Percentiles rank a stretch among this genome's conserved stretches.
Evolutionary conservation across 2,888 invertebrate genomes (phyloP).

Genomic region (Iphiclides podalirius): DNA sequence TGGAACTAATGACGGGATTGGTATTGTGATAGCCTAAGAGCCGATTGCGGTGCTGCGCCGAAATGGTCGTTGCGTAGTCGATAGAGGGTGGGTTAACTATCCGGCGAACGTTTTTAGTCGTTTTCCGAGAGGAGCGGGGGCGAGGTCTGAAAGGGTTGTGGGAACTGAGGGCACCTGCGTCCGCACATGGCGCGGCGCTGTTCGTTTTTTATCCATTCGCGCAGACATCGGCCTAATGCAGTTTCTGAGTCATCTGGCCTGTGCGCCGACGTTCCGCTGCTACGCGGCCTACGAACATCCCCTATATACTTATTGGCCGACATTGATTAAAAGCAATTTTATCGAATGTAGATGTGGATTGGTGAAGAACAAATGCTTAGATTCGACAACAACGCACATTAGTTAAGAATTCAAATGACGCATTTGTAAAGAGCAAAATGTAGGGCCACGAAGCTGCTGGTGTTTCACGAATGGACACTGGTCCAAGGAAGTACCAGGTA

Average conservation of each 20-base stretch:
- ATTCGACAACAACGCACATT: not conserved
- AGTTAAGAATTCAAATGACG: too few species aligned
- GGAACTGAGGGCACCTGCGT: constrained; percentile 80
- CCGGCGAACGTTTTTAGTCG: constrained; percentile 56
- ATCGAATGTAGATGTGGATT: too few species aligned
- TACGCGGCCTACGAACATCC: not conserved
- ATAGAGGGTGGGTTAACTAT: constrained; percentile 27
- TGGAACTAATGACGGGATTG: constrained; percentile 57
- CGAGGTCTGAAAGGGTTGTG: constrained; percentile 77
- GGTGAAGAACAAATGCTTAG: too few species aligned
- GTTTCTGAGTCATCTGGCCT: constrained; percentile 61
- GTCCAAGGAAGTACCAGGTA: too few species aligned
- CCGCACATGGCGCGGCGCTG: constrained; percentile 75
- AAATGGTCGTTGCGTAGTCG: constrained; percentile 25
- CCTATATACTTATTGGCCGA: too few species aligned
- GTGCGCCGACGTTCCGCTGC: constrained; percentile 25
- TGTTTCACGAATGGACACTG: too few species aligned
- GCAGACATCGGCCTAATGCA: constrained; percentile 71
- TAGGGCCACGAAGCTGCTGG: too few species aligned
- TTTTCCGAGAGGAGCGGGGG: constrained; percentile 48
- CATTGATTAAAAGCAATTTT: too few species aligned
- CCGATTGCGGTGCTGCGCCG: constrained; percentile 16
- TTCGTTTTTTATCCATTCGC: constrained; percentile 71
- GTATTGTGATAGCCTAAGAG: constrained; percentile 38
- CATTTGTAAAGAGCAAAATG: too few species aligned